Conservation (phyloP, 92 coral and sea anemone species). For the Palythoa grandis region DNA sequence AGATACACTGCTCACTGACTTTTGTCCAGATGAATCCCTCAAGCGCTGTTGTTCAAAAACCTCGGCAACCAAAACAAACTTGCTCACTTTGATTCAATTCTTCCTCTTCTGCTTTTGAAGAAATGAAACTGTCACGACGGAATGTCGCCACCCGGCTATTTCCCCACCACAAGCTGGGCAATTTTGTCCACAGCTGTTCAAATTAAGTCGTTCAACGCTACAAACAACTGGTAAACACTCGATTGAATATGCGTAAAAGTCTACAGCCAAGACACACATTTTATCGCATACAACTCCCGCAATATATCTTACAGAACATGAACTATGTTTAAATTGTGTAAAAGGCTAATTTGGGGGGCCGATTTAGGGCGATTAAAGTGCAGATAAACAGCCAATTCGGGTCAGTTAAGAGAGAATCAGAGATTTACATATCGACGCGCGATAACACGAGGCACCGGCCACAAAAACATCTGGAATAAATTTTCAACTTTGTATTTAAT, state of each 20-base stretch:
- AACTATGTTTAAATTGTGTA: constrained; percentile 34
- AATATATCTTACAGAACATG: neutral
- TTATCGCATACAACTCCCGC: neutral
- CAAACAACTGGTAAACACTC: neutral
- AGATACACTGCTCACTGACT: neutral
- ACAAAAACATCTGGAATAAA: constrained; percentile 40
- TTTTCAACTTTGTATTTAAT: neutral
- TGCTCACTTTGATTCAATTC: neutral
- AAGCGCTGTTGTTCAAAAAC: neutral
- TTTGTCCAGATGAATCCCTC: neutral
- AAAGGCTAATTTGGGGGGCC: constrained; percentile 41
- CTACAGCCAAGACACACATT: neutral
- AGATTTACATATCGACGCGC: constrained; percentile 27
- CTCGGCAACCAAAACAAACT: neutral
- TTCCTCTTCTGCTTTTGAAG: neutral
- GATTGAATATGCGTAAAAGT: neutral
- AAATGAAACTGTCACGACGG: neutral
- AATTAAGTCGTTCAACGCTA: no score
- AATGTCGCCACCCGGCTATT: neutral
- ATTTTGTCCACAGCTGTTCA: constrained; percentile 2
- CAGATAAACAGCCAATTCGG: constrained; percentile 33
- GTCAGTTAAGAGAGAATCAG: constrained; percentile 14
- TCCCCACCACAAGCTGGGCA: constrained; percentile 6
- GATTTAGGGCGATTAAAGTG: constrained; percentile 33
- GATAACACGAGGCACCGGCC: neutral